Percentiles rank a stretch among this genome's conserved stretches.
These are phyloP conservation scores for Apistogramma diplotaenia DNA, from an alignment of 2,113 vertebrate genomes.

Conservation along the genomic window DNA sequence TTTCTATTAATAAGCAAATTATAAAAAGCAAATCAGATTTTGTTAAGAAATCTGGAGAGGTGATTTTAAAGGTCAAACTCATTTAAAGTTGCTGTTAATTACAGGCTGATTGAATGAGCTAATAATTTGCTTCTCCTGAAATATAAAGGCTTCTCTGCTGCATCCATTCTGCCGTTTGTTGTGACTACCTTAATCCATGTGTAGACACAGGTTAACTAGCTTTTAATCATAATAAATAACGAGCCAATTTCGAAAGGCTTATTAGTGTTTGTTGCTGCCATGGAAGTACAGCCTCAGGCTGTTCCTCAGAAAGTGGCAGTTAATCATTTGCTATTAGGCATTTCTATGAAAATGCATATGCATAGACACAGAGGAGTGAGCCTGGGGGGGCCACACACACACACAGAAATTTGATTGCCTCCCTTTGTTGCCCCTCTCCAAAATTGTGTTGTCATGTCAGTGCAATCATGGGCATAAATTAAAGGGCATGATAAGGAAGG, in stretches of 20 bases:
- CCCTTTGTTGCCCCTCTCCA: too few species aligned
- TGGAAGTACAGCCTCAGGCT: not conserved
- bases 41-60: not conserved
- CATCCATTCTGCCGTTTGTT: not conserved
- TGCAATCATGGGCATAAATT: not conserved
- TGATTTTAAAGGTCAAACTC: not conserved
- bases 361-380: not conserved
- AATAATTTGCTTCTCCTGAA: not conserved
- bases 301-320: not conserved
- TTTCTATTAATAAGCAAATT: not conserved
- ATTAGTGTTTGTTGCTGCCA: not conserved
- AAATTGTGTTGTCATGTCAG: not conserved
- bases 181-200: not conserved
- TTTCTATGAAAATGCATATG: not conserved
- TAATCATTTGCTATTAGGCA: not conserved
- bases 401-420: too few species aligned
- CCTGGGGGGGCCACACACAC: too few species aligned
- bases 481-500: not conserved
- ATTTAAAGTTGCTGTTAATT: not conserved
- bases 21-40: slow-evolving; percentile 8
- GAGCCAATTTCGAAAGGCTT: not conserved
- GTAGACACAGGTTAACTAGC: not conserved
- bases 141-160: not conserved
- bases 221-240: not conserved
- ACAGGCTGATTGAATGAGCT: not conserved